Conservation (phyloP, 2,797 vertebrate genomes). For the Rhincodon typus region DNA sequence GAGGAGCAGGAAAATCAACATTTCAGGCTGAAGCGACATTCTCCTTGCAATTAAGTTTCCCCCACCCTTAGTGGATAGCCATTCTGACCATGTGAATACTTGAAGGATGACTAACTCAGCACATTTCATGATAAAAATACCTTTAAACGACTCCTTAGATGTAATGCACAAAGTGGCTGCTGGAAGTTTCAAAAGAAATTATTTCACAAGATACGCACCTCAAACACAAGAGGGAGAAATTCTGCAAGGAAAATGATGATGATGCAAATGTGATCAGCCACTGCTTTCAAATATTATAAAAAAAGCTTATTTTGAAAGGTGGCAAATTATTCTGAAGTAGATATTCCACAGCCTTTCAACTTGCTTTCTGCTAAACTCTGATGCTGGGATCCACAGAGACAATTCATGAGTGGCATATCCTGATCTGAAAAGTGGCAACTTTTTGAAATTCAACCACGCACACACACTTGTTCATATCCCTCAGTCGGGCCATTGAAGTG, state of each 20-base stretch:
- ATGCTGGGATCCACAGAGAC: not conserved
- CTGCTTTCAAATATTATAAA: not conserved
- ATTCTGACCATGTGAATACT: not conserved
- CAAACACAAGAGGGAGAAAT: slow-evolving; percentile 10
- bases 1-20: no score
- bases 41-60: not conserved
- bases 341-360: not conserved
- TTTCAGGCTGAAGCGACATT: not conserved
- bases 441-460: not conserved
- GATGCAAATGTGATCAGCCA: not conserved
- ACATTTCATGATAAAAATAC: not conserved
- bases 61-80: not conserved
- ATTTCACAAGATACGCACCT: not conserved
- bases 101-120: not conserved
- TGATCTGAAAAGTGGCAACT: not conserved
- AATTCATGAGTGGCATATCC: not conserved
- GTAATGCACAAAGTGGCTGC: not conserved
- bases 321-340: not conserved
- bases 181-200: not conserved
- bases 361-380: not conserved
- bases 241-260: not conserved
- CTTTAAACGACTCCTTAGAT: not conserved
- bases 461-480: not conserved
- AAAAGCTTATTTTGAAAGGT: not conserved
- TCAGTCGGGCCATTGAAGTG: not conserved